A percentile compares a stretch with the other conserved stretches of the same genome.
Conservation (phyloP, 2,113 vertebrate genomes). For the Calcarius ornatus region DNA sequence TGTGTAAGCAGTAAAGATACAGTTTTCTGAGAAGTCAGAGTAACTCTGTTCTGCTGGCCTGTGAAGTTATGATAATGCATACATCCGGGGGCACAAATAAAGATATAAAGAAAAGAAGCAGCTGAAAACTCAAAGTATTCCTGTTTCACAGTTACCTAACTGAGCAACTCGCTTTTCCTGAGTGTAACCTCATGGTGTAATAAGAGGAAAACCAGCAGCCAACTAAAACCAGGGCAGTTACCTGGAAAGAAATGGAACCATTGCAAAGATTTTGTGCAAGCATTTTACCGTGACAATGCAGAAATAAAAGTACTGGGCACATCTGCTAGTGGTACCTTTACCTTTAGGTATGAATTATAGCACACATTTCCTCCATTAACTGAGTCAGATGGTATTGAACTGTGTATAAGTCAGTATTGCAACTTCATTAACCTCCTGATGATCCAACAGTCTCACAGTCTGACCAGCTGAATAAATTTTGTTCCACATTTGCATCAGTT, state of each 20-base stretch:
- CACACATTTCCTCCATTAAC: neutral
- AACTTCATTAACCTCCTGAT: neutral
- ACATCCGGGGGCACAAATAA: rapidly evolving
- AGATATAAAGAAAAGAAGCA: neutral
- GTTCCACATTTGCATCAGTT: neutral
- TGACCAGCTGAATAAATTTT: neutral
- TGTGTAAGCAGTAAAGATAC: neutral
- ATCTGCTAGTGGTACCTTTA: neutral
- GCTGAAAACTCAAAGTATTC: neutral
- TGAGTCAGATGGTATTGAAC: neutral
- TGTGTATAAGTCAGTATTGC: neutral
- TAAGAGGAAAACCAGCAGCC: neutral
- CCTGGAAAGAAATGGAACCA: neutral
- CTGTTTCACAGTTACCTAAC: neutral
- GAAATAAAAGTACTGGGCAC: neutral
- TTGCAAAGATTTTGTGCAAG: neutral
- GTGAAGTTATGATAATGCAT: neutral
- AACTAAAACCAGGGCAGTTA: neutral
- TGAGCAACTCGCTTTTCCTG: neutral
- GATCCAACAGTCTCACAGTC: neutral
- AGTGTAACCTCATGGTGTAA: neutral
- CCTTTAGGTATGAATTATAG: neutral
- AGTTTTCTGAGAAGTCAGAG: neutral
- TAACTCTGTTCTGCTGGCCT: neutral
- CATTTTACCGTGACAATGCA: neutral